Base-by-base conservation (phyloP, 2,797 vertebrate genomes). In the Chaetodon trifasciatus region DNA sequence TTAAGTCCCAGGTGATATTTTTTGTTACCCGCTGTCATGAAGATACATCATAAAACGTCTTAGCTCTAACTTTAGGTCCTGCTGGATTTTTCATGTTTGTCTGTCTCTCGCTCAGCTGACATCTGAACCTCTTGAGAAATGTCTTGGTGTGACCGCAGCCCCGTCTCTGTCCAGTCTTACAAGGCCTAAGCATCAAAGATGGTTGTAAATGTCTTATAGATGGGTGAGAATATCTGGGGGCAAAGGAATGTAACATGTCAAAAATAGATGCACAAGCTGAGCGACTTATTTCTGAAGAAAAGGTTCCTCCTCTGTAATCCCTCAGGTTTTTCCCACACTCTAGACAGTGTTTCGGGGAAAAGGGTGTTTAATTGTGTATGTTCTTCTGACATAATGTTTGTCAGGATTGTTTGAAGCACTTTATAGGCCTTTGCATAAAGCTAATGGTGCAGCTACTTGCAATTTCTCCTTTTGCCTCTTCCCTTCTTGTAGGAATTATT, bases 121-220 rank as follows among this genome's bases (percentile, higher is more conserved):
- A 95, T 96, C 93, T 93, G 93, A 96, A 95, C 90, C 91, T 91
- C 93, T 92, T 94, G 95, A 95, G 95, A 96, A 96, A 95, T 94
- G 91, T 95, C 93, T 95, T 93, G 90, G 91, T 73, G 92, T 39
- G 85, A 92, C 93, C 93, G 82, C 91, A 93, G 91, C 69, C 80
- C 66, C 42, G 76, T 85, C 93, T 93, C 81, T 83, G 88, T 88
- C 86, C 90, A 65, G 84, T 78, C 90, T 91, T 93, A 94, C 92
- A 94, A 91, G 91, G 86, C 87, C 84, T 4, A 24, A 87, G 87
- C 95, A 96, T 96, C 95, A 96, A 96, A 96, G 95, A 94, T 95
- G 90, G 87, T 87, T 91, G 93, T 94, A 96, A 95, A 96, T 95
- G 93, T 95, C 94, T 95, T 96, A 95, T 95, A 95, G 93, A 95